These are phyloP conservation scores for Apostichopus japonicus DNA, from an alignment of 35 echinoderm and acorn worm genomes.

Conservation along the genomic window DNA sequence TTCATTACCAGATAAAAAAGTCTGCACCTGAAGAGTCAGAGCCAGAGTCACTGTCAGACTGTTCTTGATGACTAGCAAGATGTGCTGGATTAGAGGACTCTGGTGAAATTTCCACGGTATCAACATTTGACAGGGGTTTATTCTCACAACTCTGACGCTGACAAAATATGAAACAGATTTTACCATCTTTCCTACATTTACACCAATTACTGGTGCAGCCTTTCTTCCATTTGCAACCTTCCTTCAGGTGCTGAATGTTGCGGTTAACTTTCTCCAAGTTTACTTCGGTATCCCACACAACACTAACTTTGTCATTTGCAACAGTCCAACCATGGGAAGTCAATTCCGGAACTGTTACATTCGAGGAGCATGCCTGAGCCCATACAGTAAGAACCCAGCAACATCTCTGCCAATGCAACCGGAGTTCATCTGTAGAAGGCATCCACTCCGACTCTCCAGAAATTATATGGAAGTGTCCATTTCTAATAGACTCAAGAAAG, in stretches of 20 bases:
- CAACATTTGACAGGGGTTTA: too few species aligned
- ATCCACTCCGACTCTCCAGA: slow-evolving; percentile 34
- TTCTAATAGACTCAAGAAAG: slow-evolving; percentile 41
- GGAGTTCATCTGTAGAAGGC: slow-evolving; percentile 12
- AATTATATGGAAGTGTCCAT: slow-evolving; percentile 53
- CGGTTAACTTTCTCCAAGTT: slow-evolving; percentile 37
- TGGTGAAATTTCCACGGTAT: too few species aligned
- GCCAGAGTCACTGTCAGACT: too few species aligned
- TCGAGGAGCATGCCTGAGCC: neutral
- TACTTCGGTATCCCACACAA: slow-evolving; percentile 62
- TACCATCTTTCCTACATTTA: too few species aligned
- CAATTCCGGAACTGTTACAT: slow-evolving; percentile 23
- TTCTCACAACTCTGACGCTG: too few species aligned
- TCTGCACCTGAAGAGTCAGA: too few species aligned
- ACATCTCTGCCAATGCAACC: slow-evolving; percentile 35
- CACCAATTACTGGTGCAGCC: slow-evolving; percentile 32
- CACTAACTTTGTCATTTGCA: slow-evolving; percentile 10
- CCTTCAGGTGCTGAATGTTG: neutral
- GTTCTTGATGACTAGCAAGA: too few species aligned
- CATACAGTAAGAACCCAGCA: neutral
- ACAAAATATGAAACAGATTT: too few species aligned
- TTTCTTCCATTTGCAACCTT: slow-evolving; percentile 54
- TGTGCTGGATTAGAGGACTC: too few species aligned
- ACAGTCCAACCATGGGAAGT: slow-evolving; percentile 9
- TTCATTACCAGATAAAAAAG: too few species aligned